Percentiles rank a stretch among this genome's conserved stretches.
Evolutionary conservation across 2,113 vertebrate species (phyloP).

Genomic region (Phalacrocorax aristotelis): DNA sequence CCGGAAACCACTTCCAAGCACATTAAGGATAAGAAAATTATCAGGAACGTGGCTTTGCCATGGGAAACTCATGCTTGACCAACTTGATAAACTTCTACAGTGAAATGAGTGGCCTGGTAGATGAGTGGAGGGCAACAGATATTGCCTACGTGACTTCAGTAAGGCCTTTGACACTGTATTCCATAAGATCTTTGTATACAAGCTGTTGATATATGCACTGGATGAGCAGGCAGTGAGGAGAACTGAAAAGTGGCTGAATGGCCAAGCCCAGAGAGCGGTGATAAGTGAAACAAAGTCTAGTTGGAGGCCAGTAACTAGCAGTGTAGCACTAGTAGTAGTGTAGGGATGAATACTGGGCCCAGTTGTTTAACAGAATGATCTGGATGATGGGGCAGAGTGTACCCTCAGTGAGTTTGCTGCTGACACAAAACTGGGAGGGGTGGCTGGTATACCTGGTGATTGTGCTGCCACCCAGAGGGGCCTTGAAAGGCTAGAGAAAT

Average conservation of each 20-base stretch:
- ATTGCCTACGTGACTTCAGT: background rate
- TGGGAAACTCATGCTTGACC: background rate
- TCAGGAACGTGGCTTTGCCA: background rate
- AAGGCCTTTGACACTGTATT: background rate
- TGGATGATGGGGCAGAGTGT: background rate
- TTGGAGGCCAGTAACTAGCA: background rate
- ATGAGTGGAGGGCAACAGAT: background rate
- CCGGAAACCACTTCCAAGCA: background rate
- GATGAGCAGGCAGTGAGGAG: background rate
- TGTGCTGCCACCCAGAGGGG: background rate
- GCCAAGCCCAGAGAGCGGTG: background rate
- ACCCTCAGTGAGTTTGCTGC: background rate
- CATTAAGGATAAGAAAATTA: background rate
- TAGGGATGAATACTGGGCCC: background rate
- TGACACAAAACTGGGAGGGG: background rate
- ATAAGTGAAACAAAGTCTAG: background rate
- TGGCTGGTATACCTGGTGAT: background rate
- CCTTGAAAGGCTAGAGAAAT: background rate
- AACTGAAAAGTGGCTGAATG: background rate
- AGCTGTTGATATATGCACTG: background rate
- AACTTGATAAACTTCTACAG: background rate
- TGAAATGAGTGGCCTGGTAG: background rate
- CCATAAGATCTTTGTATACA: accelerated
- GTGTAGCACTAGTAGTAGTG: background rate
- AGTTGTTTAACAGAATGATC: background rate